Evolutionary conservation across 2,888 invertebrate species (phyloP).

Genomic region (Dryocosmus kuriphilus): DNA sequence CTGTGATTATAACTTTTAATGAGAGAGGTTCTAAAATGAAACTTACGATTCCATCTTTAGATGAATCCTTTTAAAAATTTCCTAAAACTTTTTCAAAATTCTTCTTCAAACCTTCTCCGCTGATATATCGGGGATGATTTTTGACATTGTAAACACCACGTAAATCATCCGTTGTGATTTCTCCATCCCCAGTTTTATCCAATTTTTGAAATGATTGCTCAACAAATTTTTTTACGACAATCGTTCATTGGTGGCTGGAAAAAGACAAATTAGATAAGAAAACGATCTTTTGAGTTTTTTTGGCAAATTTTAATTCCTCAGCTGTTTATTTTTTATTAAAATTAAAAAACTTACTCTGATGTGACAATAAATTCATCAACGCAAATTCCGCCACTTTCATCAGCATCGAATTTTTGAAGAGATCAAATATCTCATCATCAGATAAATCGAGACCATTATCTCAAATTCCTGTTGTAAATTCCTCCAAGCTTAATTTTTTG

Average conservation of each 20-base stretch:
- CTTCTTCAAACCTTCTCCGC: conserved; percentile 91
- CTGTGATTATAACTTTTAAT: too few relatives aligned
- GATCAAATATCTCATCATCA: conserved; percentile 82
- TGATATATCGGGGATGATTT: conserved; percentile 89
- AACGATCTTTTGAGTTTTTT: too few relatives aligned
- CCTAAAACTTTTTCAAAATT: conserved; percentile 87
- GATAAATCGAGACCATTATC: conserved; percentile 87
- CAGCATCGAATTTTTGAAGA: conserved; percentile 90
- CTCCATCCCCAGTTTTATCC: conserved; percentile 92
- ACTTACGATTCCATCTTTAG: conserved; percentile 87
- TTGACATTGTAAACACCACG: conserved; percentile 89
- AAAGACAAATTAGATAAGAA: not conserved
- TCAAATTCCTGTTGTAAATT: conserved; percentile 88
- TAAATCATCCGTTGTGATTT: conserved; percentile 88
- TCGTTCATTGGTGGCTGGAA: conserved; percentile 90
- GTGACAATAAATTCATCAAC: conserved; percentile 93
- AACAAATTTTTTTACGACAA: conserved; percentile 84
- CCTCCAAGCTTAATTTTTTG: conserved; percentile 87
- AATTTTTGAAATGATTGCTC: conserved; percentile 91
- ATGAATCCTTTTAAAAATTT: conserved; percentile 89
- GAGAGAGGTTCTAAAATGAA: not conserved
- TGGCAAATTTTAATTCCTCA: not conserved
- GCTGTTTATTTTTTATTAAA: conserved; percentile 12
- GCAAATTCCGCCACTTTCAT: conserved; percentile 89
- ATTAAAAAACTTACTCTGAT: conserved; percentile 84